Base-by-base conservation (phyloP, 1,140 invertebrate genomes). In the Drosophila malerkotliana region DNA sequence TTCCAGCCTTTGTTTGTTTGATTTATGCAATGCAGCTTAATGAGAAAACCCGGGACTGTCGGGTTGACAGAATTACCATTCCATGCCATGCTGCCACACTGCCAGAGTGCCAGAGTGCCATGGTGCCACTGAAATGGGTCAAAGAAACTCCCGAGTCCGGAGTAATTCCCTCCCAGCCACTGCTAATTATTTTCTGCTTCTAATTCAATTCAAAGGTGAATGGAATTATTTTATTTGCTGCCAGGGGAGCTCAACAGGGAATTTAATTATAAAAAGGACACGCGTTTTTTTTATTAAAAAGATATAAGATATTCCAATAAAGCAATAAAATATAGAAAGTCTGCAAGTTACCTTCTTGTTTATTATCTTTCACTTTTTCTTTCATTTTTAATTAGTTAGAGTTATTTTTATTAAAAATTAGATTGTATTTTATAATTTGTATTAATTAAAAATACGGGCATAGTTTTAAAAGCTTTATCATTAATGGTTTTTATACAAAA, bases 11-110 rank as follows among this genome's bases (percentile, higher is more conserved):
- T 77, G 71, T 79, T 76, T 76, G 54, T 79, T 83, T 85, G 82
- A 84, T 84, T 84, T 85, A 84, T 84, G 77, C 68, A 72, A 71
- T 61, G 77, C 55, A 52, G 81, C 68, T 71, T 78, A 85, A 87
- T 87, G 82, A 81, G 77, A 81, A 72, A 84, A 77, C 73, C 81
- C 81, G 72, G 62, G 26, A 5, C 26, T 53, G 52, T 6, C 12
- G 72, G 60, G 56, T 69, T 45, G 74, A 80, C 59, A 62, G 39
- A 41, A 41, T 41, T 41, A 41, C 12, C 39, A 41, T 41, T 28
- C 26, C 26, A 28, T 28, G 26, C 26, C 26, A 28, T 7, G 6
- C 26, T 28, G 5, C 5, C 26, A 28, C 5, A 28, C 26, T 28
- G 26, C 21, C 21, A 21, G 21, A 21, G 18, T 6, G 26, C 26